phyloP scores from a whole-genome alignment of 2,113 vertebrate species.

The Rattus norvegicus region DNA sequence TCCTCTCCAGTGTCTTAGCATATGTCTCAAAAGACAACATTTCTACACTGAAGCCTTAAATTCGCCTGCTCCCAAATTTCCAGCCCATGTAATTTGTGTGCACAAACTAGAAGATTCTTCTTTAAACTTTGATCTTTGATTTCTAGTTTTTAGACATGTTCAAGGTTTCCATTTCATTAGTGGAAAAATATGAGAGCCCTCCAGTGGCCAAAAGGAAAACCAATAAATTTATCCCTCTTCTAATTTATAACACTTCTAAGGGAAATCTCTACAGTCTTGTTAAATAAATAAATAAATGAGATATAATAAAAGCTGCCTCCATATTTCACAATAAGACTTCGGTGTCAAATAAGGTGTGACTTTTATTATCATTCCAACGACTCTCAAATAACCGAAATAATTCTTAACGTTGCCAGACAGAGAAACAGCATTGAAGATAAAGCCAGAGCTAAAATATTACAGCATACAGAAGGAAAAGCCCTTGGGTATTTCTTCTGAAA shows the following conservation, averaged over 20 bases:
- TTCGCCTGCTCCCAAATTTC: neutral
- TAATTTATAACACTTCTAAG: neutral
- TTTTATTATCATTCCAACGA: neutral
- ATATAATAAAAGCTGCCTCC: neutral
- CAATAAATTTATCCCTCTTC: slow-evolving; percentile 42
- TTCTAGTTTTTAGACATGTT: slow-evolving; percentile 22
- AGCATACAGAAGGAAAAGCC: neutral
- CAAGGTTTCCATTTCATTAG: slow-evolving; percentile 53
- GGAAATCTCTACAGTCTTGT: slow-evolving; percentile 31
- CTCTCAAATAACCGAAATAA: neutral
- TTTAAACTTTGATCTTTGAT: slow-evolving; percentile 7
- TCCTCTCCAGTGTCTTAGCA: neutral
- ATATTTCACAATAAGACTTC: slow-evolving; percentile 29
- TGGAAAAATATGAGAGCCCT: slow-evolving; percentile 75
- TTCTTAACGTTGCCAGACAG: neutral
- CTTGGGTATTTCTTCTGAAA: neutral
- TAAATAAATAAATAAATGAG: neutral
- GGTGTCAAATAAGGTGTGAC: neutral
- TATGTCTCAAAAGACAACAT: neutral
- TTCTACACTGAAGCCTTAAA: neutral
- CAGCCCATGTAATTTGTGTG: neutral
- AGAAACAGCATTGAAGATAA: neutral
- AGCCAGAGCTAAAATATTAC: neutral
- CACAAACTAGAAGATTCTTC: neutral
- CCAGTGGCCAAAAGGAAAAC: slow-evolving; percentile 78